Percentiles rank a stretch among this genome's conserved stretches.
Conservation (phyloP, 2,113 vertebrate genomes). For the Phrynocephalus versicolor region DNA sequence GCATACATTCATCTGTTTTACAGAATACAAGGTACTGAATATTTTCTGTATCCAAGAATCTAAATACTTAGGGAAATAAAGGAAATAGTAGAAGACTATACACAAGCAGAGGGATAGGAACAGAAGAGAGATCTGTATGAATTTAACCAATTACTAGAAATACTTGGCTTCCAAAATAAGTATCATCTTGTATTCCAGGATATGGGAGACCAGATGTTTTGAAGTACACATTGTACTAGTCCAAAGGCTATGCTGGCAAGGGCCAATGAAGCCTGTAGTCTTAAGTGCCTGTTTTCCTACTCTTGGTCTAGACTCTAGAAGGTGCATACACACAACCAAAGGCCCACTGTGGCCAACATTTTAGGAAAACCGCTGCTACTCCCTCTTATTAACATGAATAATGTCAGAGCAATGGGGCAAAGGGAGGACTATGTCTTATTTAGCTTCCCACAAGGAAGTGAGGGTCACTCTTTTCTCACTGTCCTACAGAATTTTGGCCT, state of each 20-base stretch:
- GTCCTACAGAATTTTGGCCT: too few relatives aligned
- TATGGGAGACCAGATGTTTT: too few relatives aligned
- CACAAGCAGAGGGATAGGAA: not conserved
- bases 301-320: too few relatives aligned
- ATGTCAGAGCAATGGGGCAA: not conserved
- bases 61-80: not conserved
- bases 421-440: not conserved
- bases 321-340: not conserved
- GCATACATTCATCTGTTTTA: not conserved
- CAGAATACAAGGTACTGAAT: not conserved
- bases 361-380: not conserved
- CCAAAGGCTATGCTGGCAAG: too few relatives aligned
- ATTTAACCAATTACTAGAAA: not conserved
- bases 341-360: not conserved
- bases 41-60: not conserved
- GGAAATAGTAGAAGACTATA: too few relatives aligned
- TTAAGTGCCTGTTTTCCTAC: too few relatives aligned
- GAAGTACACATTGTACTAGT: too few relatives aligned
- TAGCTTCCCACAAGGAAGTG: not conserved
- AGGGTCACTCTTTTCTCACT: too few relatives aligned
- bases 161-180: not conserved
- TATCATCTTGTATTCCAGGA: not conserved
- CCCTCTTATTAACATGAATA: not conserved
- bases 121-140: not conserved
- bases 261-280: too few relatives aligned